These are phyloP conservation scores for Bombus haemorrhoidalis DNA, from an alignment of 1,140 invertebrate genomes.

Conservation along the genomic window DNA sequence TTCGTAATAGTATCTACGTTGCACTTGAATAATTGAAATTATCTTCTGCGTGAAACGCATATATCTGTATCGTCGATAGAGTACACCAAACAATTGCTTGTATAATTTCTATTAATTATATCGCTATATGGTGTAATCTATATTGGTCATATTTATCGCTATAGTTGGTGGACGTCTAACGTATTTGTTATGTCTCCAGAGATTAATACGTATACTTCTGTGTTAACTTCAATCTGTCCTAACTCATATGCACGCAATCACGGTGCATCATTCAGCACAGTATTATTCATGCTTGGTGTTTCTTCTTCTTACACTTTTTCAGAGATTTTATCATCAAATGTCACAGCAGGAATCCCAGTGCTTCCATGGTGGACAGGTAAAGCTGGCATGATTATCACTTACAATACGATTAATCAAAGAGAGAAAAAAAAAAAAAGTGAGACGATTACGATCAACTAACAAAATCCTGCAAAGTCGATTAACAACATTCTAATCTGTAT, in stretches of 20 bases:
- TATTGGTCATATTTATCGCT: too few relatives aligned
- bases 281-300: slow-evolving; percentile 65
- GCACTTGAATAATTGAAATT: too few relatives aligned
- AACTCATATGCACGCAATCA: slow-evolving; percentile 30
- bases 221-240: background rate
- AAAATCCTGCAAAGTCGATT: background rate
- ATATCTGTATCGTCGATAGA: too few relatives aligned
- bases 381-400: slow-evolving; percentile 16
- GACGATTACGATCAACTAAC: background rate
- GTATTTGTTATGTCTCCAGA: background rate
- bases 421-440: background rate
- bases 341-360: slow-evolving; percentile 90
- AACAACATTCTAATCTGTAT: background rate
- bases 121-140: too few relatives aligned
- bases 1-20: too few relatives aligned
- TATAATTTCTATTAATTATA: background rate
- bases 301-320: slow-evolving; percentile 73
- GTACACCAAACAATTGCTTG: too few relatives aligned
- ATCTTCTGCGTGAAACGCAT: too few relatives aligned
- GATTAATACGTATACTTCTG: too few relatives aligned
- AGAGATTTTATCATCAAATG: slow-evolving; percentile 87
- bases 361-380: slow-evolving; percentile 88
- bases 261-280: slow-evolving; percentile 26
- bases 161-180: too few relatives aligned
- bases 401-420: background rate